Percentiles rank a stretch among this genome's conserved stretches.
These are phyloP conservation scores for Zophobas atratus DNA, from an alignment of 1,140 invertebrate genomes.

Conservation along the genomic window DNA sequence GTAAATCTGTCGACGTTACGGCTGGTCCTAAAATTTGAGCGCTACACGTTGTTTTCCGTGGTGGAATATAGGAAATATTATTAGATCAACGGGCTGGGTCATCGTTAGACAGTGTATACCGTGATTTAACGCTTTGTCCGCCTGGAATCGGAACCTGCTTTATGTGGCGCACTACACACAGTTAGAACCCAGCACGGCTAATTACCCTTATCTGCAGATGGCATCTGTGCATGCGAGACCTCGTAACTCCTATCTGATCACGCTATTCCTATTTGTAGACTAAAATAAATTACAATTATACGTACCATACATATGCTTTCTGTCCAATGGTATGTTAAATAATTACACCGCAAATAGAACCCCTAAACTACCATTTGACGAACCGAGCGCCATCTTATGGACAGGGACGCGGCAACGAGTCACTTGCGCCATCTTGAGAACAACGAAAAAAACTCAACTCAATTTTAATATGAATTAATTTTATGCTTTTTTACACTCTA, in stretches of 20 bases:
- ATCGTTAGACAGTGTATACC: constrained; percentile 34
- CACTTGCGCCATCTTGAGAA: no score
- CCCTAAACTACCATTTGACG: constrained; percentile 15
- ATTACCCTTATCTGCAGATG: constrained; percentile 59
- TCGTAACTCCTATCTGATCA: constrained; percentile 60
- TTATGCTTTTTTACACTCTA: no score
- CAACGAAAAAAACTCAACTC: no score
- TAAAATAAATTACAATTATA: constrained; percentile 59
- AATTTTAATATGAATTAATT: no score
- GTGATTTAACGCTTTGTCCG: constrained; percentile 48
- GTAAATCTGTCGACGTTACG: not conserved
- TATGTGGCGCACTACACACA: constrained; percentile 52
- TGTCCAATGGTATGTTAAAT: constrained; percentile 46
- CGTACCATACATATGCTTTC: constrained; percentile 51
- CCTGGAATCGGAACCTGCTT: constrained; percentile 46
- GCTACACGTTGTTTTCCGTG: not conserved
- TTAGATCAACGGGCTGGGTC: constrained; percentile 45
- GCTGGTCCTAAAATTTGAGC: not conserved
- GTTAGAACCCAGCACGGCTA: constrained; percentile 57
- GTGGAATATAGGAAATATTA: constrained; percentile 38
- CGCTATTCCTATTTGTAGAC: constrained; percentile 60
- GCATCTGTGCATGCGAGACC: constrained; percentile 59
- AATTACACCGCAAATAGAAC: constrained; percentile 41
- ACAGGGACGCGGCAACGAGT: no score
- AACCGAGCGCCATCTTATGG: constrained; percentile 17